Conservation (phyloP, 2,113 vertebrate species). For the Xenus cinereus region DNA sequence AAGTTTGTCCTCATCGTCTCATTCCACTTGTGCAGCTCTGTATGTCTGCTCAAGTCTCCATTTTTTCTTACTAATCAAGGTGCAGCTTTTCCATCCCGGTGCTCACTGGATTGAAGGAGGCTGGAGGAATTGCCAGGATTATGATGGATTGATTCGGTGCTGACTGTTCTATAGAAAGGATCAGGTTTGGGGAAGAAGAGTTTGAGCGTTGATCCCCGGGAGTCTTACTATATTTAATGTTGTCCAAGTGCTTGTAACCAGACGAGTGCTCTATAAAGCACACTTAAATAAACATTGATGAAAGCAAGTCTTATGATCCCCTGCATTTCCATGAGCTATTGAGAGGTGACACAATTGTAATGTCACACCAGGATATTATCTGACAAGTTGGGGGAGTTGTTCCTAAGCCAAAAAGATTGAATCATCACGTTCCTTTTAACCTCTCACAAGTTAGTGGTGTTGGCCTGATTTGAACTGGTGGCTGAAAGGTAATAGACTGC, state of each 20-base stretch:
- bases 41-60: not conserved
- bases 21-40: not conserved
- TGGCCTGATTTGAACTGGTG: slow-evolving; percentile 23
- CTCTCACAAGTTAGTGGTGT: not conserved
- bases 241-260: not conserved
- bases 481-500: not conserved
- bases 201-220: not conserved
- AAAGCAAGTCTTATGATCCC: slow-evolving; percentile 9
- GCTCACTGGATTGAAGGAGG: not conserved
- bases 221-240: not conserved
- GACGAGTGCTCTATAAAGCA: not conserved
- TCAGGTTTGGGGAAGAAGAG: not conserved
- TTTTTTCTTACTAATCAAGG: not conserved
- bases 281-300: not conserved
- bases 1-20: not conserved
- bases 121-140: not conserved
- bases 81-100: not conserved
- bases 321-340: slow-evolving; percentile 31
- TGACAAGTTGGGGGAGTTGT: not conserved
- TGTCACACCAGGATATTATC: slow-evolving; percentile 21
- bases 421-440: slow-evolving; percentile 55
- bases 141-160: not conserved
- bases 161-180: not conserved
- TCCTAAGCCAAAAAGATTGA: slow-evolving; percentile 22
- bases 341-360: slow-evolving; percentile 45